Conservation (phyloP, 2,888 invertebrate species). For the Drepanosiphum platanoidis region DNA sequence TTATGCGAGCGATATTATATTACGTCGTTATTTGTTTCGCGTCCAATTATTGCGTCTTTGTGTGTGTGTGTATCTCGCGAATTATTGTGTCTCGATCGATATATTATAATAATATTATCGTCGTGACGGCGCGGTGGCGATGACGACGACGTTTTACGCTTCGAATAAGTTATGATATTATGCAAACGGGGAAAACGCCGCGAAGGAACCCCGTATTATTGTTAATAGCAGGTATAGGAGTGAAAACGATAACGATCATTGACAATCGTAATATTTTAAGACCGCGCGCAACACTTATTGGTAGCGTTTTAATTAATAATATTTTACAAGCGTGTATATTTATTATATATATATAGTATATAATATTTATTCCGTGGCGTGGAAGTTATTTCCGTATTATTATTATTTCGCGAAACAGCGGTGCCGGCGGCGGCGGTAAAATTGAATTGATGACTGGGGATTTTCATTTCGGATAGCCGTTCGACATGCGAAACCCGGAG, state of each 20-base stretch:
- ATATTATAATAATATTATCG: background rate
- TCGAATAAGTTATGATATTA: background rate
- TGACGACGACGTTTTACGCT: background rate
- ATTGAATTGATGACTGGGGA: background rate
- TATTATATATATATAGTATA: too few relatives aligned
- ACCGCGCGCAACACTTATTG: background rate
- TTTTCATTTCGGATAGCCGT: slow-evolving; percentile 13
- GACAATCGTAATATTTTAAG: background rate
- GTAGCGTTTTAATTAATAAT: background rate
- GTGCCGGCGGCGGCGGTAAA: background rate
- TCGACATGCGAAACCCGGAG: slow-evolving; percentile 13
- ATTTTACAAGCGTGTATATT: background rate
- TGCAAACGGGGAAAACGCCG: background rate
- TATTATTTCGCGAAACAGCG: background rate
- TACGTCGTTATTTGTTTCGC: too few relatives aligned
- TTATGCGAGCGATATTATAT: too few relatives aligned
- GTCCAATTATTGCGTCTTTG: too few relatives aligned
- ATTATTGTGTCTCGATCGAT: background rate
- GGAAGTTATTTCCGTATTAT: background rate
- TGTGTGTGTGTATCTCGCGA: background rate
- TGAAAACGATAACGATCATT: background rate
- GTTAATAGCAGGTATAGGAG: too few relatives aligned
- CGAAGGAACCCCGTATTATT: too few relatives aligned
- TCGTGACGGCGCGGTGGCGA: background rate
- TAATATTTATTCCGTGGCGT: too few relatives aligned